Evolutionary conservation across 2,113 vertebrate genomes (phyloP), one percentile per base, ranked within the genome.

Genomic region (Muscicapa adusta): DNA sequence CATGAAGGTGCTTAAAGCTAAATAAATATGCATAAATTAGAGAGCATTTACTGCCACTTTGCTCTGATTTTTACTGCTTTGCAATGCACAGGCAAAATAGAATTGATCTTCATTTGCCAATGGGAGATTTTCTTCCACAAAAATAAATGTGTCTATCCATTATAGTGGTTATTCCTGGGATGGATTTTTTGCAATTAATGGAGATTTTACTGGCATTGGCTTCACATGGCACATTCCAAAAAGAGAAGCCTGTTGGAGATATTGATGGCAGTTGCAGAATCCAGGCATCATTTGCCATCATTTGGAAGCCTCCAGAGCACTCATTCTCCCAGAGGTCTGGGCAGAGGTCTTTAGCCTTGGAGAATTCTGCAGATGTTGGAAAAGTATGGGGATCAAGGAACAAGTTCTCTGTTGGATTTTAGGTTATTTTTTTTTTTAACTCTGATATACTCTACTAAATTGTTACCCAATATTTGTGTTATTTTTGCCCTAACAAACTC

Each of bases 1-100:
- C 42, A 58, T 58, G 33, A 91, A 93, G 38, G 40, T 82, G 75
- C 29, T 93, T 93, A 85, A 67, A 93, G 70, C 77, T 78, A 89
- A 85, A 78, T 78, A 94, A 88, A 78, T 74, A 81, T 1, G 0
- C n/a, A 29, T 75, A 36, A 63, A 77, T 93, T 75, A 43, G 56
- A 81, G 34, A 93, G 19, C 56, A 81, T 85, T 89, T 71, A 82
- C 73, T 81, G 38, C 51, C 56, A 54, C 38, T 91, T 16, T 78
- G 23, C 38, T 66, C 51, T 33, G 23, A 87, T 91, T 81, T 91
- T 91, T 85, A 62, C 43, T 74, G 48, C 20, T 38, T 16, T 81
- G 56, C 14, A 78, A 74, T 40, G n/a, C 25, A 25, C 29, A 13
- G n/a, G 36, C 22, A 65, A 81, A 91, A 87, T 8, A 56, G 45